Evolutionary conservation across 2,888 invertebrate genomes (phyloP), one percentile per base, ranked within the genome.

Genomic region (Incurvaria masculella): DNA sequence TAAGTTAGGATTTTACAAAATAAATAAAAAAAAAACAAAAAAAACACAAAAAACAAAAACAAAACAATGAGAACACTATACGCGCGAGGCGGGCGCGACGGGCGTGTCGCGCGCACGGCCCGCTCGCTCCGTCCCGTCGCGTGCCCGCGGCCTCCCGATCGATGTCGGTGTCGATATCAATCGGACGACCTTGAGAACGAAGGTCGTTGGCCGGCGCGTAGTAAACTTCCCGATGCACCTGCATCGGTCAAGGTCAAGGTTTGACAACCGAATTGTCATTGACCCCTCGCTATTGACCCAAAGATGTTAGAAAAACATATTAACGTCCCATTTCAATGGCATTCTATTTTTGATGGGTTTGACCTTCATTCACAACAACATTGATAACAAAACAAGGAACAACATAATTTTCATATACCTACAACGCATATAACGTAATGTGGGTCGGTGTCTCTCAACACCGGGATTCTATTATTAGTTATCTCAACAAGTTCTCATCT

Each of bases 1-100:
- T 76, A 65, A 72, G 59, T 61, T 74, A 76, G 79, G 79, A 66
- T 75, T 75, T 58, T 57, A 69, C 69, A 79, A 80, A 79, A 79
- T 73, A 79, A 79, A 79, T 73, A 72, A 71, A 64, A 72, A 68
- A 61, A 63, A 62, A 66, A 64, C 63, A 65, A 61, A 65, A 60
- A 61, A 61, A 59, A 63, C 59, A 50, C 53, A 58, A 56, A 54
- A 56, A 59, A 52, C 48, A 53, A 60, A 59, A 56, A 56, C 52
- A 57, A 48, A 51, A 55, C 55, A 48, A 52, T 53, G 49, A 50
- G 53, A 54, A 55, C 51, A 56, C 49, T 44, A 56, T 43, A 51
- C 16, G 26, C 39, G 17, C 33, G 45, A 41, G 27, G 46, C 8
- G 14, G 6, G 20, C 17, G 56, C 49, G 51, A 52, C 56, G 56